These are phyloP conservation scores for Mixornis gularis DNA, from an alignment of 2,113 vertebrate species.

Conservation along the genomic window DNA sequence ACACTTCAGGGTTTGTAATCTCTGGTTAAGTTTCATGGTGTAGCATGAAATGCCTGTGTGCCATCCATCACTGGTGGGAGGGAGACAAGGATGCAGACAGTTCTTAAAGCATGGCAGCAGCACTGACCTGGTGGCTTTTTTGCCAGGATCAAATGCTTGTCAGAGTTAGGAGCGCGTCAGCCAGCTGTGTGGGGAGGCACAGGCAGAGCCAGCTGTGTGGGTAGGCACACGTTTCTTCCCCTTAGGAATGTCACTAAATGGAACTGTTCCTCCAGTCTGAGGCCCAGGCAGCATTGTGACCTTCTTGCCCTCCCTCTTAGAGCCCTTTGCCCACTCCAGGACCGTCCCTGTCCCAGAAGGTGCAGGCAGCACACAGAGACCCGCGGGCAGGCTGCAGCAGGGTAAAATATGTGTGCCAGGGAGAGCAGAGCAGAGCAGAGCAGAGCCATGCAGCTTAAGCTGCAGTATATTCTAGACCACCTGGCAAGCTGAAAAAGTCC, in stretches of 20 bases:
- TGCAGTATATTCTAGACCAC: background rate
- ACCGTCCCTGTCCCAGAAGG: too few relatives aligned
- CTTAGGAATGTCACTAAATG: background rate
- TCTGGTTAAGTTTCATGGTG: background rate
- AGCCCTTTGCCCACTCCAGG: background rate
- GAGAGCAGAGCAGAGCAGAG: background rate
- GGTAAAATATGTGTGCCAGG: background rate
- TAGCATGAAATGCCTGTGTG: background rate
- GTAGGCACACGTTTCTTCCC: background rate
- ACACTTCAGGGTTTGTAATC: background rate
- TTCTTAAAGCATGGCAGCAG: background rate
- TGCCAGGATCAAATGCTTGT: background rate
- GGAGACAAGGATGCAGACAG: background rate
- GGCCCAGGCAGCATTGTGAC: background rate
- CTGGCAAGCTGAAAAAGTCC: background rate
- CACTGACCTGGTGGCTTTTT: background rate
- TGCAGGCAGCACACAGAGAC: fast-evolving
- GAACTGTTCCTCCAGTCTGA: background rate
- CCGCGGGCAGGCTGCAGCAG: background rate
- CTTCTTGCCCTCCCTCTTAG: background rate
- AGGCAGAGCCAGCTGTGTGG: background rate
- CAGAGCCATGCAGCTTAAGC: background rate
- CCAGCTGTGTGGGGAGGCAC: background rate
- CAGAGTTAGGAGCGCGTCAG: background rate
- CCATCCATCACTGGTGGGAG: background rate